These are phyloP conservation scores for Oxyteleia sp. DNA, from an alignment of 2,888 invertebrate species.

Conservation along the genomic window DNA sequence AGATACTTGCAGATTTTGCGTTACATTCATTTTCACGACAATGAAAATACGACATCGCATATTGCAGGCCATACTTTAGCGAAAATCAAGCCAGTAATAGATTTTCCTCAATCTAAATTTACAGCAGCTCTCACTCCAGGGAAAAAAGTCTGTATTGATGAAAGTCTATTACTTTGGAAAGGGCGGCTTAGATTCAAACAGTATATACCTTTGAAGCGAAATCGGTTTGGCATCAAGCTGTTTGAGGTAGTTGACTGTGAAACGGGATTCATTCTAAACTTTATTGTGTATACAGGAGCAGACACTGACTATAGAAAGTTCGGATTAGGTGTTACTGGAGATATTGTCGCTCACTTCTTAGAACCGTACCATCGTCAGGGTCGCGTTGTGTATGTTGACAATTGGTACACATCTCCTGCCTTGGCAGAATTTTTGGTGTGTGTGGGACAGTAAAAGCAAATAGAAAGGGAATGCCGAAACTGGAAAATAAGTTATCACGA, in stretches of 20 bases:
- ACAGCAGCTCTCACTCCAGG: conserved; percentile 42
- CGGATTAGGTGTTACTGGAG: conserved; percentile 60
- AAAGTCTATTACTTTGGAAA: conserved; percentile 48
- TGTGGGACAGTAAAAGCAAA: conserved; percentile 58
- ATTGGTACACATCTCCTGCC: conserved; percentile 51
- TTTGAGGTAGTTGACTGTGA: conserved; percentile 60
- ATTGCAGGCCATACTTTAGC: conserved; percentile 37
- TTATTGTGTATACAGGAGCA: conserved; percentile 49
- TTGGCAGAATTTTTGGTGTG: conserved; percentile 65
- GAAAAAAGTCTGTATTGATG: conserved; percentile 56
- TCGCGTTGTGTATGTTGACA: conserved; percentile 48
- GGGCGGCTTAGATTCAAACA: conserved; percentile 47
- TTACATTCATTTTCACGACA: conserved; percentile 57
- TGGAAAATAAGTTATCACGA: conserved; percentile 38
- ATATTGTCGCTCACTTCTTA: conserved; percentile 61
- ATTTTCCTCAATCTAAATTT: conserved; percentile 46
- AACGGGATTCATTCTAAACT: conserved; percentile 58
- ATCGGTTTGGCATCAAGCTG: conserved; percentile 51
- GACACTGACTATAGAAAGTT: conserved; percentile 59
- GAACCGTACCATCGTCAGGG: conserved; percentile 54
- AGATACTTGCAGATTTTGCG: conserved; percentile 54
- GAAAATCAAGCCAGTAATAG: conserved; percentile 52
- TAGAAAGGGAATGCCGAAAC: conserved; percentile 51
- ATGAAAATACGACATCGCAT: conserved; percentile 26
- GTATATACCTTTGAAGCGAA: conserved; percentile 49